phyloP scores from a whole-genome alignment of 2,888 invertebrate species.

The Pheosia gnoma region DNA sequence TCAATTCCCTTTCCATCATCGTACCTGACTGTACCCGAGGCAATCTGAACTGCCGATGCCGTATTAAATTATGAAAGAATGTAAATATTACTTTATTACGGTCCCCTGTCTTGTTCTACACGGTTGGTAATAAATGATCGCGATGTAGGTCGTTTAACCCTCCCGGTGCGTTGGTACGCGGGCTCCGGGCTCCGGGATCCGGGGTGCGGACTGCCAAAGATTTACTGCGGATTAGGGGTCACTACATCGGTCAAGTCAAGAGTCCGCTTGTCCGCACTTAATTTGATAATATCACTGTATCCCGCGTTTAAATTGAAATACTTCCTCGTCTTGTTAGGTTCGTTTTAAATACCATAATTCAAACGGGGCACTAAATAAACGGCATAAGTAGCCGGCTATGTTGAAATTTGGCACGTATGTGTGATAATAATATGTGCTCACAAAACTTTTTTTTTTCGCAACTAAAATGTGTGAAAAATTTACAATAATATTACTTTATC shows the following conservation, averaged over 20 bases:
- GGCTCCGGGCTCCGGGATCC: slow-evolving; percentile 20
- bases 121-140: slow-evolving; percentile 78
- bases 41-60: slow-evolving; percentile 24
- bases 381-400: too few species aligned
- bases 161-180: slow-evolving; percentile 42
- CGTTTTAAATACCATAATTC: background rate
- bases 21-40: slow-evolving; percentile 4
- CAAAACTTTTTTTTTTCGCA: too few species aligned
- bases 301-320: slow-evolving; percentile 58
- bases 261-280: slow-evolving; percentile 69
- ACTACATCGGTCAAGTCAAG: slow-evolving; percentile 80
- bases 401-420: too few species aligned
- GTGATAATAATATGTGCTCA: too few species aligned
- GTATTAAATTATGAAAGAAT: slow-evolving; percentile 44
- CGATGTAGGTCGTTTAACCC: slow-evolving; percentile 78
- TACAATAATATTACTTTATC: too few species aligned
- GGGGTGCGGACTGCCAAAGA: slow-evolving; percentile 66
- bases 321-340: slow-evolving; percentile 15
- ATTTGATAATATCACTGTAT: slow-evolving; percentile 69
- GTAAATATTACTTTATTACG: slow-evolving; percentile 46
- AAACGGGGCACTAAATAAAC: too few species aligned
- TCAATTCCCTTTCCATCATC: background rate
- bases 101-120: slow-evolving; percentile 63
- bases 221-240: slow-evolving; percentile 82
- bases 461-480: too few species aligned